phyloP scores from a whole-genome alignment of 2,113 vertebrate genomes.

The Eulacestoma nigropectus region DNA sequence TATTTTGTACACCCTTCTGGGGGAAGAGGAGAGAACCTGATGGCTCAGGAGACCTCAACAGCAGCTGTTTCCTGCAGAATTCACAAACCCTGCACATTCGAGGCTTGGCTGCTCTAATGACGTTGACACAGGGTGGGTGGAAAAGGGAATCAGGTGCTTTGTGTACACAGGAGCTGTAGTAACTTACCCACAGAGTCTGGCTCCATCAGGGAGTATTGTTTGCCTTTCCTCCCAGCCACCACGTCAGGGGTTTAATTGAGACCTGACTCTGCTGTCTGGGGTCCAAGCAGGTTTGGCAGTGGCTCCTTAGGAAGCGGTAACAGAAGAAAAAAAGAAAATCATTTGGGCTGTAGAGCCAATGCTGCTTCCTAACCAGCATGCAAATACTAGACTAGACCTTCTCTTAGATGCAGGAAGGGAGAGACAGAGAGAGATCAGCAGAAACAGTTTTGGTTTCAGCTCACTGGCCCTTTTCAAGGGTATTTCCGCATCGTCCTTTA shows the following conservation, averaged over 20 bases:
- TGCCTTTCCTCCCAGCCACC: constrained; percentile 7
- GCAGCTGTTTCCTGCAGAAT: constrained; percentile 1
- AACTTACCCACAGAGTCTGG: neutral
- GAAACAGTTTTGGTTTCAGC: neutral
- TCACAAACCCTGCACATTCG: neutral
- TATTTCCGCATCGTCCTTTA: neutral
- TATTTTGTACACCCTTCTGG: neutral
- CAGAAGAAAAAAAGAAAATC: neutral
- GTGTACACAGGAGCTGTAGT: neutral
- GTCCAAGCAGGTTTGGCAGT: neutral
- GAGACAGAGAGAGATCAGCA: neutral
- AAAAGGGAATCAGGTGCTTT: neutral
- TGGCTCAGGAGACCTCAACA: neutral
- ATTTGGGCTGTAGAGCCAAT: neutral
- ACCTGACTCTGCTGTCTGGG: neutral
- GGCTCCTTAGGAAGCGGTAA: neutral
- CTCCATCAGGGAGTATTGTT: neutral
- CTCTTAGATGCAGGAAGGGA: neutral
- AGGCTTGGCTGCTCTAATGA: neutral
- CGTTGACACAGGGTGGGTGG: neutral
- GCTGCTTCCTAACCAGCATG: neutral
- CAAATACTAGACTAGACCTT: neutral
- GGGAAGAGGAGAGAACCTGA: neutral
- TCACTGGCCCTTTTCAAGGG: neutral
- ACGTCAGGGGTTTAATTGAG: neutral